Conservation (phyloP, 2,797 vertebrate genomes). For the Ictinia mississippiensis region DNA sequence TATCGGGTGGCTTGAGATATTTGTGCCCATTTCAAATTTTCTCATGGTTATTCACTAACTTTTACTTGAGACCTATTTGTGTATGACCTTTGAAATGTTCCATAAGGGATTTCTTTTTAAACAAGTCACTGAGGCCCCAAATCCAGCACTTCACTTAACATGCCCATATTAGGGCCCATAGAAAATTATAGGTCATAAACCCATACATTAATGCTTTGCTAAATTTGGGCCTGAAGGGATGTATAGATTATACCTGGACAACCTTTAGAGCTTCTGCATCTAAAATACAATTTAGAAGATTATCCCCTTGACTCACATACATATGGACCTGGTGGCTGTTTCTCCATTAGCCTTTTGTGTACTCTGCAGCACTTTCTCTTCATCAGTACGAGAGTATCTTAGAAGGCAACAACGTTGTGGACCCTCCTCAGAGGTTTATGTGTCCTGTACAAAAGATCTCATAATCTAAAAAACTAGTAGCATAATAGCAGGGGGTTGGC, state of each 20-base stretch:
- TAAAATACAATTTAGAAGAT: constrained; percentile 33
- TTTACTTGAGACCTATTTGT: background rate
- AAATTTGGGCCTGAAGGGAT: constrained; percentile 23
- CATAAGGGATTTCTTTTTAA: background rate
- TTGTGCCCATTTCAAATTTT: background rate
- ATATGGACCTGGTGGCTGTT: background rate
- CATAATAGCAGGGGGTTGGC: background rate
- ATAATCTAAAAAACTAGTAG: background rate
- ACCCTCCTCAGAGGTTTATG: background rate
- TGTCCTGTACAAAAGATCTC: background rate
- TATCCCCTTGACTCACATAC: background rate
- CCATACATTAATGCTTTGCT: background rate
- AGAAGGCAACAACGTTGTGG: background rate
- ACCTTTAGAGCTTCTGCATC: constrained; percentile 16
- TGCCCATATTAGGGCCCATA: background rate
- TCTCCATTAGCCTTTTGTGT: background rate
- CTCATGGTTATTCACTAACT: background rate
- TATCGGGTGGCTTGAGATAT: background rate
- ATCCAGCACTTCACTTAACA: background rate
- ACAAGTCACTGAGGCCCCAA: background rate
- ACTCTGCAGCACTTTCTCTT: constrained; percentile 2
- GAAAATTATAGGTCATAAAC: constrained; percentile 44
- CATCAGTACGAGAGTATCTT: background rate
- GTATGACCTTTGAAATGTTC: background rate
- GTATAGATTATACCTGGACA: constrained; percentile 26